Percentiles rank a stretch among this genome's conserved stretches.
These are phyloP conservation scores for Thripadectes ignobilis DNA, from an alignment of 2,797 vertebrate species.

Conservation along the genomic window DNA sequence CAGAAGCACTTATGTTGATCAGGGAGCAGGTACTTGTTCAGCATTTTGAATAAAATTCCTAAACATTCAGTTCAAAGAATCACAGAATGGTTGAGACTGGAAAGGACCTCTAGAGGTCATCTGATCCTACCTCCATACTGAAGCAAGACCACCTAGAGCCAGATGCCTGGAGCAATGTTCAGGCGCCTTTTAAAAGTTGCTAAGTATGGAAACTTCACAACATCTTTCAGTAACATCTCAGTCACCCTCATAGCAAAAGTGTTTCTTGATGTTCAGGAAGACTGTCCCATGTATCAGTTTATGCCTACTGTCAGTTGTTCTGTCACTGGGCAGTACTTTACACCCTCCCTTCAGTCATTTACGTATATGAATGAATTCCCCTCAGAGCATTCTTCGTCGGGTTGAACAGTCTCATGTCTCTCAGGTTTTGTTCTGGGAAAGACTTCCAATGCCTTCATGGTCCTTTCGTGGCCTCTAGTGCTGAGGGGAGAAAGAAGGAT, in stretches of 20 bases:
- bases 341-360: background rate
- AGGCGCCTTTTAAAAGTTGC: background rate
- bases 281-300: background rate
- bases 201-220: background rate
- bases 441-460: background rate
- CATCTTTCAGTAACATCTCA: fast-evolving
- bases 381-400: background rate
- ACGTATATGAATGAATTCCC: background rate
- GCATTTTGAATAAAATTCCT: background rate
- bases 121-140: background rate
- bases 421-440: background rate
- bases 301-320: background rate
- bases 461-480: background rate
- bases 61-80: background rate
- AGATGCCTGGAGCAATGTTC: background rate
- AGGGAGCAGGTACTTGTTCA: background rate
- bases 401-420: background rate
- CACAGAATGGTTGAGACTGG: background rate
- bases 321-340: background rate
- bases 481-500: background rate
- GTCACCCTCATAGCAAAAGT: background rate
- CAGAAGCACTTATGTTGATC: background rate
- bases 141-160: background rate
- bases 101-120: background rate
- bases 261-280: background rate